Percentiles rank a stretch among this genome's conserved stretches.
Conservation (phyloP, 2,888 invertebrate species). For the Teleogryllus oceanicus region DNA sequence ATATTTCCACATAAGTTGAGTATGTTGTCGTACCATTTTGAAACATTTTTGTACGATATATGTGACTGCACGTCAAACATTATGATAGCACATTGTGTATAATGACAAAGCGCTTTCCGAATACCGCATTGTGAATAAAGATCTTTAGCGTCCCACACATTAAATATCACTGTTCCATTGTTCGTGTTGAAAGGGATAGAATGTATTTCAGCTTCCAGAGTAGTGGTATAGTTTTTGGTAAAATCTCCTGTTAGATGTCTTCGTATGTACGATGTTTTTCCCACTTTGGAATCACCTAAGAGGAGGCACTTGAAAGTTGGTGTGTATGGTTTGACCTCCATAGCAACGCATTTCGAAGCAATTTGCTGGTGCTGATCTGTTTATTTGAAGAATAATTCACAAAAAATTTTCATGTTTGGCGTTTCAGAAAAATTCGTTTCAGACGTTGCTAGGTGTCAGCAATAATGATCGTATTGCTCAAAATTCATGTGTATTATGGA, state of each 20-base stretch:
- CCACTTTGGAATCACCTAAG: constrained; percentile 63
- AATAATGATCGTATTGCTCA: too few species aligned
- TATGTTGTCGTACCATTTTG: constrained; percentile 63
- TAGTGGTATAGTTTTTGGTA: constrained; percentile 65
- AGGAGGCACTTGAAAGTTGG: constrained; percentile 54
- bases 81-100: constrained; percentile 59
- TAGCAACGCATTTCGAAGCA: background rate
- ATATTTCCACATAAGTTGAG: constrained; percentile 63
- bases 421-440: too few species aligned
- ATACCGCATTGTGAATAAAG: constrained; percentile 52
- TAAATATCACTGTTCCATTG: constrained; percentile 58
- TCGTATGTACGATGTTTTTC: constrained; percentile 64
- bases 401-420: too few species aligned
- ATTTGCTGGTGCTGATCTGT: too few species aligned
- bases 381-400: too few species aligned
- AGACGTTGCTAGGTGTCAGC: too few species aligned
- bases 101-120: too few species aligned
- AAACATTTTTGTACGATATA: constrained; percentile 64
- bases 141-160: constrained; percentile 65
- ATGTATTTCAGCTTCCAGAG: constrained; percentile 64
- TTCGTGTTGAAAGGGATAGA: constrained; percentile 60
- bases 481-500: too few species aligned
- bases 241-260: constrained; percentile 63
- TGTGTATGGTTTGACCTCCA: constrained; percentile 37
- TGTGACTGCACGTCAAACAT: constrained; percentile 66